Evolutionary conservation across 2,888 invertebrate species (phyloP).

Genomic region (Microchrysa polita): DNA sequence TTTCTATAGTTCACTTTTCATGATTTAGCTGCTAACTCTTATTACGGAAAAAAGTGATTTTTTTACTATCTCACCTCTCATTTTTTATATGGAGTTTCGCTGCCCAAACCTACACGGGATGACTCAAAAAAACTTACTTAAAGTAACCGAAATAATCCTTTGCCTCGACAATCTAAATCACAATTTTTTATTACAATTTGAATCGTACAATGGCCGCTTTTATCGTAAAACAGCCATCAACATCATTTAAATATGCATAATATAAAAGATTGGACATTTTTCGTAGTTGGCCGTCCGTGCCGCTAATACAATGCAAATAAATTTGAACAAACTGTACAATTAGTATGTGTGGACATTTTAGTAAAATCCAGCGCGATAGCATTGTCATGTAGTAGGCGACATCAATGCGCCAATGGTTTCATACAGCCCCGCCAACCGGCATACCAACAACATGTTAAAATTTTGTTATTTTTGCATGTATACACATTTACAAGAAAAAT

Average conservation of each 20-base stretch:
- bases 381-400: conserved; percentile 53
- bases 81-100: too few relatives aligned
- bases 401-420: not conserved
- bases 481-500: too few relatives aligned
- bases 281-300: conserved; percentile 42
- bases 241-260: conserved; percentile 46
- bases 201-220: not conserved
- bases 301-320: conserved; percentile 50
- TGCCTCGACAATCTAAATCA: too few relatives aligned
- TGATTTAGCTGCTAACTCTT: too few relatives aligned
- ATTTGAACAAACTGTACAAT: conserved; percentile 51
- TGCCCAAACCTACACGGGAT: too few relatives aligned
- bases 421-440: conserved; percentile 7
- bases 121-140: too few relatives aligned
- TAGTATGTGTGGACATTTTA: conserved; percentile 53
- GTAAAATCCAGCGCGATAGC: conserved; percentile 34
- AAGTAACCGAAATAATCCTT: too few relatives aligned
- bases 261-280: conserved; percentile 52
- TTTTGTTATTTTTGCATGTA: not conserved
- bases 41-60: too few relatives aligned
- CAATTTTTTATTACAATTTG: too few relatives aligned
- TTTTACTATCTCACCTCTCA: too few relatives aligned
- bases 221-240: conserved; percentile 35
- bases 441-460: conserved; percentile 28
- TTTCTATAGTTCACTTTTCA: too few relatives aligned